A percentile compares a stretch with the other conserved stretches of the same genome.
Conservation (phyloP, 2,888 invertebrate species). For the Tanypteryx hageni region DNA sequence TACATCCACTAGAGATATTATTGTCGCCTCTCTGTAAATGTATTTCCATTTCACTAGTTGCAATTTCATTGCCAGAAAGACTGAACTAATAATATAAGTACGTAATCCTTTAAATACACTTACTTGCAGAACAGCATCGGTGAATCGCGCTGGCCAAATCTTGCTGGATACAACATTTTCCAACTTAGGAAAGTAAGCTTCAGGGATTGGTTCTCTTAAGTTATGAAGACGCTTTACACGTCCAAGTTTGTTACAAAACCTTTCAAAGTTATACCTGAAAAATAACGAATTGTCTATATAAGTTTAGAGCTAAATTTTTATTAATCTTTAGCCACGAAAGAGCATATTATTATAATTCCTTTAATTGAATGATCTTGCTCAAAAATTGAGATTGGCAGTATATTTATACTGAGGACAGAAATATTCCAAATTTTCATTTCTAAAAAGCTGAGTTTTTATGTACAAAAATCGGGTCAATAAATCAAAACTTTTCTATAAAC, state of each 20-base stretch:
- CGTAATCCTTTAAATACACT: constrained; percentile 30
- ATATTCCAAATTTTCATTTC: no score
- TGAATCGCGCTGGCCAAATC: constrained; percentile 83
- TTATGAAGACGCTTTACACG: constrained; percentile 70
- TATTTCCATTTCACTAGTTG: background rate
- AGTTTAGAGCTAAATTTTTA: no score
- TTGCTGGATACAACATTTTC: constrained; percentile 79
- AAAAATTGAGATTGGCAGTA: no score
- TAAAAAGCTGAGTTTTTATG: no score
- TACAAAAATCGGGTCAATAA: no score
- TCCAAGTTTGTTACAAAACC: constrained; percentile 71
- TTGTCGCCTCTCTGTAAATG: no score
- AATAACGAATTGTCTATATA: constrained; percentile 66
- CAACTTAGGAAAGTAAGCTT: constrained; percentile 73
- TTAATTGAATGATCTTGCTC: no score
- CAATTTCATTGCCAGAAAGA: background rate
- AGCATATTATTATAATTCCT: no score
- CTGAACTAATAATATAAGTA: background rate
- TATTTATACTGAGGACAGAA: no score
- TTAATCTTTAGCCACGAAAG: no score
- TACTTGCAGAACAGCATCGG: constrained; percentile 69
- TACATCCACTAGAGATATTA: no score
- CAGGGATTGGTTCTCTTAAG: constrained; percentile 70
- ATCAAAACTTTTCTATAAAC: no score
- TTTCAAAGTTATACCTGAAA: constrained; percentile 72